Conservation (phyloP, 2,113 vertebrate genomes). For the Aleadryas rufinucha region DNA sequence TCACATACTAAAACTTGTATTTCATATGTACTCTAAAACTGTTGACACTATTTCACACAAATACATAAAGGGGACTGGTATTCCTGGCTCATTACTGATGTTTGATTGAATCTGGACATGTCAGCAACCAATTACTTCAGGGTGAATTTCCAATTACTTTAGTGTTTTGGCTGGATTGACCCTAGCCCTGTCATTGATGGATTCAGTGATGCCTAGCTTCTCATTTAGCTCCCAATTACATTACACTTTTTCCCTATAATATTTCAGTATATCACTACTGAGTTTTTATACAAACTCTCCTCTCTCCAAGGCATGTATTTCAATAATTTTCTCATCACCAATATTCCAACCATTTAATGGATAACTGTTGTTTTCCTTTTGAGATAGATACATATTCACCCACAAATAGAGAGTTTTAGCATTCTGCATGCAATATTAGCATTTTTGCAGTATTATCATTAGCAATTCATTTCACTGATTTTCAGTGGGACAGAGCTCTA, state of each 20-base stretch:
- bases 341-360: background rate
- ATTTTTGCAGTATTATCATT: background rate
- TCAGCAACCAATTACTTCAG: background rate
- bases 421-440: background rate
- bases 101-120: background rate
- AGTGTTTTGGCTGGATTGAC: background rate
- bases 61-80: background rate
- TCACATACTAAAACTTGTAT: background rate
- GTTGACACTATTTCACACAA: background rate
- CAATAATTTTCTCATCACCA: background rate
- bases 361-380: background rate
- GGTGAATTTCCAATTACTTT: background rate
- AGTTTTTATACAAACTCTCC: background rate
- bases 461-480: background rate
- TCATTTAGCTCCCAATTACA: background rate
- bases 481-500: background rate
- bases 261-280: background rate
- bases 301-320: background rate
- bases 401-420: background rate
- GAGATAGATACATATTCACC: background rate
- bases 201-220: background rate
- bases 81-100: background rate
- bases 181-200: background rate
- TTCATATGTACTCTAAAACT: background rate
- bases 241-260: background rate